A percentile compares a stretch with the other conserved stretches of the same genome.
phyloP scores from a whole-genome alignment of 1,140 invertebrate genomes.

The Phenacoccus solenopsis region DNA sequence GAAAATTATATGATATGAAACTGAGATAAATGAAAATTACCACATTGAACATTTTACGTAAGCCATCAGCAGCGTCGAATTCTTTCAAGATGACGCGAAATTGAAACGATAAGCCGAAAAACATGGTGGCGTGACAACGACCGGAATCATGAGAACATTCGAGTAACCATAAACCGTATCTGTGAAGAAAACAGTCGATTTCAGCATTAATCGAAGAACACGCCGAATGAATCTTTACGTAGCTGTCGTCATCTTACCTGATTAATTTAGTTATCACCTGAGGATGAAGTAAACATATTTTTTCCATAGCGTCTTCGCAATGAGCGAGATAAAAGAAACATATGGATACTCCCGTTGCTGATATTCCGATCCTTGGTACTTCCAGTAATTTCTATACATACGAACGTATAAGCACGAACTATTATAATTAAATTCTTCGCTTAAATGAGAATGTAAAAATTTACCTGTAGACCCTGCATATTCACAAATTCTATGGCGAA shows the following conservation, averaged over 20 bases:
- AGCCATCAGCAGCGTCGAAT: conserved; percentile 83
- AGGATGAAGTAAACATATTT: conserved; percentile 73
- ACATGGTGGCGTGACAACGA: conserved; percentile 92
- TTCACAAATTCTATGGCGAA: conserved; percentile 91
- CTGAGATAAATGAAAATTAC: conserved; percentile 41
- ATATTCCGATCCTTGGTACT: conserved; percentile 81
- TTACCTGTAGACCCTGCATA: conserved; percentile 65
- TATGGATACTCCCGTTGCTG: conserved; percentile 89
- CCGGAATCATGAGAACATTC: conserved; percentile 94
- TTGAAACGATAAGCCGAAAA: conserved; percentile 85
- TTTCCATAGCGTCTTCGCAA: conserved; percentile 94
- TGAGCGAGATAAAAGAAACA: conserved; percentile 94
- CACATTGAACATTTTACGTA: conserved; percentile 86
- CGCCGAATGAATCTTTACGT: too few relatives aligned
- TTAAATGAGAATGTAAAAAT: too few relatives aligned
- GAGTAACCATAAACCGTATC: conserved; percentile 82
- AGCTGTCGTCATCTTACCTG: too few relatives aligned
- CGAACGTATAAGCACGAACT: neutral
- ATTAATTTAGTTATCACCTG: conserved; percentile 41
- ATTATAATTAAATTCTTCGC: too few relatives aligned
- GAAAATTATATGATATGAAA: too few relatives aligned
- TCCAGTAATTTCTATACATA: conserved; percentile 56
- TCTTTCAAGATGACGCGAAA: conserved; percentile 83
- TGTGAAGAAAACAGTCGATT: conserved; percentile 30
- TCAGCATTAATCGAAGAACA: neutral